phyloP scores from a whole-genome alignment of 2,797 vertebrate species.

The Acanthurus tractus region DNA sequence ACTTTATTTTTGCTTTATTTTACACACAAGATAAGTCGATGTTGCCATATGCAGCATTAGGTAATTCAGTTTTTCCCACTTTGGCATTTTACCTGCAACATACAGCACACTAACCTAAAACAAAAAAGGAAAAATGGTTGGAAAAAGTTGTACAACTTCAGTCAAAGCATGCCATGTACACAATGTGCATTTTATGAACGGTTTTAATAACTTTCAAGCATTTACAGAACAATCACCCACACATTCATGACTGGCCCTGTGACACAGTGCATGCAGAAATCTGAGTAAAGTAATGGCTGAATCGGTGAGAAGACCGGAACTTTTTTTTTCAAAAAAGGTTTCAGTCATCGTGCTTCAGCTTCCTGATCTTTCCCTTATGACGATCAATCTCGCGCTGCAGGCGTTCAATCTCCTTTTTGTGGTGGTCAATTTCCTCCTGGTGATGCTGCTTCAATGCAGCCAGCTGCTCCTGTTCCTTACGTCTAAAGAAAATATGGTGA shows the following conservation, averaged over 20 bases:
- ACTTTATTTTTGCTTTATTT: constrained; percentile 22
- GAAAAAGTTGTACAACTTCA: constrained; percentile 17
- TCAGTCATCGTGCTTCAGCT: constrained; percentile 88
- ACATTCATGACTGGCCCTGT: constrained; percentile 42
- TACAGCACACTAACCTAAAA: not conserved
- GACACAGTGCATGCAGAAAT: constrained; percentile 50
- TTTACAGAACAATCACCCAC: constrained; percentile 56
- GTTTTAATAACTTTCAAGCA: constrained; percentile 70
- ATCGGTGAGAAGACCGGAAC: constrained; percentile 1
- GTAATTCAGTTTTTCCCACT: not conserved
- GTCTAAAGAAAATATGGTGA: constrained; percentile 66
- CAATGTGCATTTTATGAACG: constrained; percentile 22
- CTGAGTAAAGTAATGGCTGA: constrained; percentile 28
- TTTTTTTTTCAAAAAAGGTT: constrained; percentile 1
- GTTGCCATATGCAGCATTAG: not conserved
- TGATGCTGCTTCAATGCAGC: constrained; percentile 89
- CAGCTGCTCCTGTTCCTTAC: constrained; percentile 91
- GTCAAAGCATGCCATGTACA: constrained; percentile 52
- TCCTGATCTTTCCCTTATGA: constrained; percentile 92
- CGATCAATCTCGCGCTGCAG: constrained; percentile 94
- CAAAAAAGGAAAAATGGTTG: not conserved
- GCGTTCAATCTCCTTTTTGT: constrained; percentile 92
- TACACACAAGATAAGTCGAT: constrained; percentile 18
- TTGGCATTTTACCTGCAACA: constrained; percentile 17
- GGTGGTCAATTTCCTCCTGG: constrained; percentile 92